Evolutionary conservation across 2,113 vertebrate genomes (phyloP).

Genomic region (Mus pahari): DNA sequence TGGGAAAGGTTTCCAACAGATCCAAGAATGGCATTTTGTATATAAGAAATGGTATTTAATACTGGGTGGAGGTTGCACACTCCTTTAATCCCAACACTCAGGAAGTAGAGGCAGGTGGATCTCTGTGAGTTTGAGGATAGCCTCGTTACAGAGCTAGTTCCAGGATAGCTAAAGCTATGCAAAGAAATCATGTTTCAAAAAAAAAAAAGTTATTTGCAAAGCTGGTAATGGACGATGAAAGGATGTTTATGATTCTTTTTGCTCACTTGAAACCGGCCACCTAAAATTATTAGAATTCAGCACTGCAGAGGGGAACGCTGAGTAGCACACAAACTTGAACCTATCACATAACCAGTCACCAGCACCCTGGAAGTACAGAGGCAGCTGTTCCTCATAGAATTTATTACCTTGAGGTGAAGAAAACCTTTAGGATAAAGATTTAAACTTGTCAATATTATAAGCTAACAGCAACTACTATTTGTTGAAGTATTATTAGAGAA

Average conservation of each 20-base stretch:
- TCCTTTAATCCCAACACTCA: neutral
- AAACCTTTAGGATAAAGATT: conserved; percentile 6
- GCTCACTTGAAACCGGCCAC: neutral
- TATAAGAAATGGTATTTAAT: neutral
- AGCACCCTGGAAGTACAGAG: neutral
- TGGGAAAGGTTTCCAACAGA: accelerated
- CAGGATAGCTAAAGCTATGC: neutral
- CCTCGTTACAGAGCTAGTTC: neutral
- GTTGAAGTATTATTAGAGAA: conserved; percentile 38
- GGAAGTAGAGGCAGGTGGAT: neutral
- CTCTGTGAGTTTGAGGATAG: neutral
- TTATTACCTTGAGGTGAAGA: neutral
- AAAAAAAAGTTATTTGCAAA: neutral
- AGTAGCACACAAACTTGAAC: neutral
- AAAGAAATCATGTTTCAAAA: neutral
- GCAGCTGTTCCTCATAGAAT: neutral
- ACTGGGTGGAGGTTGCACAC: neutral
- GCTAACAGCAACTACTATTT: conserved; percentile 9
- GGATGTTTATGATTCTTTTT: neutral
- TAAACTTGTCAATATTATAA: conserved; percentile 18
- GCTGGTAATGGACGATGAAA: neutral
- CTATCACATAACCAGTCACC: neutral
- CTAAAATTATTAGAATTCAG: neutral
- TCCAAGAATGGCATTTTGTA: neutral
- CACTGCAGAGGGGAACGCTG: neutral